Evolutionary conservation across 2,888 invertebrate species (phyloP).

Genomic region (Onchidella celtica): DNA sequence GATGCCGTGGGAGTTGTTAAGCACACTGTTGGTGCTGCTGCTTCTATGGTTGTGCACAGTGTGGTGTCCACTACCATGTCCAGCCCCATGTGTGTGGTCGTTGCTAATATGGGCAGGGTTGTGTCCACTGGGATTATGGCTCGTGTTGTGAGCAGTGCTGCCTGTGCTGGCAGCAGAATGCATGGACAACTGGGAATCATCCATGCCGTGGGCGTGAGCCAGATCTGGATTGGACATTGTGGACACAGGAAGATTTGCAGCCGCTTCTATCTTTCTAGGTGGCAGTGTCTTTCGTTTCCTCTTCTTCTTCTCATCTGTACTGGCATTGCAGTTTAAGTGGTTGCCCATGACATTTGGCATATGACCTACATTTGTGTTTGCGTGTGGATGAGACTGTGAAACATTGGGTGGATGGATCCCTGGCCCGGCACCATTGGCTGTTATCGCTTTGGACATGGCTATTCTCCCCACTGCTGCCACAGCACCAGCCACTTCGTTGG

Average conservation of each 20-base stretch:
- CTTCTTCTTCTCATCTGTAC: not conserved
- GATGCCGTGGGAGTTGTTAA: not conserved
- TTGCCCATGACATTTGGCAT: not conserved
- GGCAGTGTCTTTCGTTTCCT: slow-evolving; percentile 8
- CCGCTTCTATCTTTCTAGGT: slow-evolving; percentile 6
- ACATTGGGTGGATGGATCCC: too few species aligned
- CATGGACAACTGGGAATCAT: not conserved
- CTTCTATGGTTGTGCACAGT: too few species aligned
- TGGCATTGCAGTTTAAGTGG: not conserved
- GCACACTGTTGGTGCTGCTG: not conserved
- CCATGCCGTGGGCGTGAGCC: not conserved
- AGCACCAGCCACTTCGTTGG: not conserved
- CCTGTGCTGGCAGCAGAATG: not conserved
- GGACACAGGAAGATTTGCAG: not conserved
- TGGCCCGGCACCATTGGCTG: not conserved
- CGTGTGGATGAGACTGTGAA: not conserved
- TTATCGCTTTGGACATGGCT: not conserved
- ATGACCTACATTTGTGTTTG: not conserved
- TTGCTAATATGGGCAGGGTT: too few species aligned
- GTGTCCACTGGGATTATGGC: too few species aligned
- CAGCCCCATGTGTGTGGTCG: too few species aligned
- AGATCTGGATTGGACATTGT: not conserved
- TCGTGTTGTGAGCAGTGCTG: not conserved
- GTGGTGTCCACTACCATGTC: too few species aligned
- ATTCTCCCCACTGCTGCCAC: not conserved